phyloP scores from a whole-genome alignment of 92 coral and sea anemone species.

The Zoanthus sansibaricus region DNA sequence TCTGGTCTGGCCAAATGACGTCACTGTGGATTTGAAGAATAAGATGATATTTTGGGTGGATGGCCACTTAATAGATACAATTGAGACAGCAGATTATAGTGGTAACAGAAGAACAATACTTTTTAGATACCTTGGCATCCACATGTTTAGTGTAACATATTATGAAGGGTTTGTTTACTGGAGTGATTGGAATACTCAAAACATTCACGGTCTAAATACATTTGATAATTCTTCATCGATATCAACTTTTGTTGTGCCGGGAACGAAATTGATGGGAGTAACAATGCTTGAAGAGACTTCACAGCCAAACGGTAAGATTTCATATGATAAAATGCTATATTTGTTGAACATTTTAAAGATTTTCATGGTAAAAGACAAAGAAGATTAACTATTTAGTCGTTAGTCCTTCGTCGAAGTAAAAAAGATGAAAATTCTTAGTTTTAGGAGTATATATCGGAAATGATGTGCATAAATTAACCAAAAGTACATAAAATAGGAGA shows the following conservation, averaged over 20 bases:
- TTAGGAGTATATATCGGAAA: too few relatives aligned
- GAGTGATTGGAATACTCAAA: conserved; percentile 51
- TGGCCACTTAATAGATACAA: conserved; percentile 23
- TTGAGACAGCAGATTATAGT: conserved; percentile 65
- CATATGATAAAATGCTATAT: too few relatives aligned
- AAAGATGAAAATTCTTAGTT: too few relatives aligned
- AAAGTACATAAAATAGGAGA: too few relatives aligned
- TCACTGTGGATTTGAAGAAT: conserved; percentile 50
- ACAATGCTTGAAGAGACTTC: conserved; percentile 2
- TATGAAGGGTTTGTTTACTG: conserved; percentile 39
- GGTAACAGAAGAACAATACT: conserved; percentile 54
- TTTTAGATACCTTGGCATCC: conserved; percentile 16
- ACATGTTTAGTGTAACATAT: conserved; percentile 47
- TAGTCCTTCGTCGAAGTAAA: too few relatives aligned
- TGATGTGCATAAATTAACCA: too few relatives aligned
- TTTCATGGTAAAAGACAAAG: too few relatives aligned
- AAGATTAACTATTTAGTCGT: too few relatives aligned
- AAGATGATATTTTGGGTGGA: conserved; percentile 66
- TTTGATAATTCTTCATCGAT: not conserved
- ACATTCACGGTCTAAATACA: not conserved
- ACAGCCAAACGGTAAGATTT: conserved; percentile 14
- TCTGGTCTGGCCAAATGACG: conserved; percentile 69
- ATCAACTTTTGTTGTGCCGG: not conserved
- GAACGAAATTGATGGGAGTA: not conserved
- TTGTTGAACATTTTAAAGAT: too few relatives aligned